phyloP scores from a whole-genome alignment of 2,797 vertebrate genomes.

The Hydrolagus colliei region DNA sequence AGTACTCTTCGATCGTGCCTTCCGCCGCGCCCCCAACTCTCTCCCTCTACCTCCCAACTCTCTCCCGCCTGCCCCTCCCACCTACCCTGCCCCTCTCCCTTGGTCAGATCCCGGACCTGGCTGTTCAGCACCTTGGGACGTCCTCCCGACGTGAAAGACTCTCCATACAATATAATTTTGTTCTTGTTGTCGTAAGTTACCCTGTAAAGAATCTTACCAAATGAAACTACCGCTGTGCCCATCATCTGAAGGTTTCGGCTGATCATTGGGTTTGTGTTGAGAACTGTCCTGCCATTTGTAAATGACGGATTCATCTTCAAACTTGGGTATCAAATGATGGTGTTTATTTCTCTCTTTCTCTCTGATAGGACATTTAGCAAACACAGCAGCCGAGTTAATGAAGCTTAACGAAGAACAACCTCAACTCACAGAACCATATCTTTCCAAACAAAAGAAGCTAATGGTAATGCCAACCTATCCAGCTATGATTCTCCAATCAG shows the following conservation, averaged over 20 bases:
- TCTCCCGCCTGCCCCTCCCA: no score
- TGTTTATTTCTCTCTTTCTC: not conserved
- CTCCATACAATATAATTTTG: no score
- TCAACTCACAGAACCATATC: conserved; percentile 87
- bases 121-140: no score
- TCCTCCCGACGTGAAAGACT: no score
- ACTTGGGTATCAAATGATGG: not conserved
- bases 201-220: not conserved
- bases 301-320: not conserved
- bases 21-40: no score
- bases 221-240: not conserved
- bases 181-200: not conserved
- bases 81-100: no score
- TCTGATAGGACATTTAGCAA: conserved; percentile 79
- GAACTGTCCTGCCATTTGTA: not conserved
- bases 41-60: no score
- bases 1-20: no score
- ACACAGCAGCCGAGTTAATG: conserved; percentile 86
- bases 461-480: conserved; percentile 69
- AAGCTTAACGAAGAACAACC: conserved; percentile 92
- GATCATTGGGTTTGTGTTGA: not conserved
- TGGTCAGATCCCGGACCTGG: no score
- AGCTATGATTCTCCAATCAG: not conserved
- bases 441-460: conserved; percentile 98
- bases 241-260: not conserved